Percentiles rank a stretch among this genome's conserved stretches.
phyloP scores from a whole-genome alignment of 1,140 invertebrate species.

The Papilio xuthus region DNA sequence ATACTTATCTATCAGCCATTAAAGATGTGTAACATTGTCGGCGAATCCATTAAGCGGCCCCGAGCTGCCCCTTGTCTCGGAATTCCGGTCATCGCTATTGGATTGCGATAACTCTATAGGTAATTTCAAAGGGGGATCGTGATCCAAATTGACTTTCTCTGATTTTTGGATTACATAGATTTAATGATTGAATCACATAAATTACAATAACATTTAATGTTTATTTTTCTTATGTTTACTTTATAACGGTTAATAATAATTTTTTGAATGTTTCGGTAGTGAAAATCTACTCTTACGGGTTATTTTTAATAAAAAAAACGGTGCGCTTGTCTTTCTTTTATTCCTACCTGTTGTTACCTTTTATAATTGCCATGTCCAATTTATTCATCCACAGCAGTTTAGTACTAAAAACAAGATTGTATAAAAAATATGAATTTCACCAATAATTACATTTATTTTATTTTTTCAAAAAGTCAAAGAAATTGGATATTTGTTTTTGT shows the following conservation, averaged over 20 bases:
- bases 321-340: too few relatives aligned
- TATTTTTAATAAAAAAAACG: too few relatives aligned
- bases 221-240: too few relatives aligned
- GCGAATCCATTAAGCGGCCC: slow-evolving; percentile 14
- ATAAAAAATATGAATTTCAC: not conserved
- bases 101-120: slow-evolving; percentile 10
- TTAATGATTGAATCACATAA: not conserved
- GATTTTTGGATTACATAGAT: slow-evolving; percentile 1
- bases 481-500: slow-evolving; percentile 20
- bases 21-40: slow-evolving; percentile 19
- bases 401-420: not conserved
- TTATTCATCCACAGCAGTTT: too few relatives aligned
- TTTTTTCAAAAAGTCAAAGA: not conserved
- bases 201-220: too few relatives aligned
- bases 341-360: not conserved
- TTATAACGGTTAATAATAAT: too few relatives aligned
- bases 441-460: not conserved
- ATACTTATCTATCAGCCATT: slow-evolving; percentile 30
- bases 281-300: too few relatives aligned
- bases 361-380: too few relatives aligned
- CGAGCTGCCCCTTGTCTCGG: slow-evolving; percentile 6
- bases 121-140: not conserved
- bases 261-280: too few relatives aligned
- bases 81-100: slow-evolving; percentile 31
- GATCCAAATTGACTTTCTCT: slow-evolving; percentile 18